Conservation (phyloP, 2,113 vertebrate species). For the Phylloscopus trochilus region DNA sequence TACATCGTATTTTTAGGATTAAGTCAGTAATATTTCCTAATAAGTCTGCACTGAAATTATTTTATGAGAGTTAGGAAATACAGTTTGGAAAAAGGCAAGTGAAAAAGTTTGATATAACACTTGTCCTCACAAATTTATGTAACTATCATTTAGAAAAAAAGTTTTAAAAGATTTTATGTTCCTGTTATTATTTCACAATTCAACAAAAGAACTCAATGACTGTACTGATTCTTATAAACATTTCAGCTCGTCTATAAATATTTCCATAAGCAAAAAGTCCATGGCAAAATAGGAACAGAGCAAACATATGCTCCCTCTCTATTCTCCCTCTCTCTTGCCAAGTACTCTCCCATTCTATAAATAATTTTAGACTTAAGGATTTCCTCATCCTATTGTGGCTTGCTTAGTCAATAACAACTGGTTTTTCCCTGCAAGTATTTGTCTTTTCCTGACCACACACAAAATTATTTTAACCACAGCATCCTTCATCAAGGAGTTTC, state of each 20-base stretch:
- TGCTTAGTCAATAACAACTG: not conserved
- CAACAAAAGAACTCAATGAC: not conserved
- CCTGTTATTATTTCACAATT: not conserved
- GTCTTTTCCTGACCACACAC: not conserved
- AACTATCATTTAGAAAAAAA: not conserved
- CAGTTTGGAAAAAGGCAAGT: not conserved
- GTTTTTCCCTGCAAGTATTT: not conserved
- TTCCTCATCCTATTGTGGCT: not conserved
- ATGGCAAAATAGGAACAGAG: not conserved
- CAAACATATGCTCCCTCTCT: not conserved
- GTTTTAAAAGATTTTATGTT: not conserved
- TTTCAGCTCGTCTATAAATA: not conserved
- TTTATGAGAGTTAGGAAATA: not conserved
- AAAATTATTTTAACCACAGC: not conserved
- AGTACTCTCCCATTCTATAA: not conserved
- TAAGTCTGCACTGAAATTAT: not conserved
- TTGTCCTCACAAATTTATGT: not conserved
- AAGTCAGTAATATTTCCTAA: not conserved
- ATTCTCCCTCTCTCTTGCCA: not conserved
- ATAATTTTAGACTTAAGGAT: not conserved
- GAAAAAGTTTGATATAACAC: not conserved
- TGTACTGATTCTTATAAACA: not conserved
- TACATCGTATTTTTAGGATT: not conserved
- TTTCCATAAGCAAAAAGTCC: not conserved
- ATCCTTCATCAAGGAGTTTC: not conserved